These are phyloP conservation scores for Brenthis daphne DNA, from an alignment of 2,888 invertebrate species.

Conservation along the genomic window DNA sequence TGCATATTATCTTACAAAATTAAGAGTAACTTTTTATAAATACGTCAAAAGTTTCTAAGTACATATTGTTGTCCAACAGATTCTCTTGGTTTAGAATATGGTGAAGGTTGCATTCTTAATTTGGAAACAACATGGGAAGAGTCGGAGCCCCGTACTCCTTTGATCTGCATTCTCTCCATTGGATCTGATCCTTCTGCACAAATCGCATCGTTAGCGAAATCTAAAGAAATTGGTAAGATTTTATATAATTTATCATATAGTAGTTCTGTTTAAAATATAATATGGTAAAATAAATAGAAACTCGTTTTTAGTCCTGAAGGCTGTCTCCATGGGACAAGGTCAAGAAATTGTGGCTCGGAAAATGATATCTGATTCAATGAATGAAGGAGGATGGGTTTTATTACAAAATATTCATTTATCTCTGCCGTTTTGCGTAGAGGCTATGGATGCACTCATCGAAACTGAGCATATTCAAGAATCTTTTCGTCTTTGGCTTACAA, in stretches of 20 bases:
- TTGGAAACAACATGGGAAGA: slow-evolving; percentile 95
- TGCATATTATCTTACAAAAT: too few species aligned
- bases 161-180: slow-evolving; percentile 95
- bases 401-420: slow-evolving; percentile 98
- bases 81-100: slow-evolving; percentile 92
- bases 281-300: too few species aligned
- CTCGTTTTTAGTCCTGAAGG: slow-evolving; percentile 83
- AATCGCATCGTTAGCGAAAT: slow-evolving; percentile 92
- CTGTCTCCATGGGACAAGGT: slow-evolving; percentile 99
- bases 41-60: neutral
- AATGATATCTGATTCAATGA: slow-evolving; percentile 91
- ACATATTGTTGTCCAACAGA: slow-evolving; percentile 70
- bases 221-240: slow-evolving; percentile 88
- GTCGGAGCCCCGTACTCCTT: slow-evolving; percentile 92
- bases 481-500: slow-evolving; percentile 96
- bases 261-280: too few species aligned
- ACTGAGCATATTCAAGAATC: slow-evolving; percentile 90
- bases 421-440: slow-evolving; percentile 95
- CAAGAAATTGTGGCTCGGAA: slow-evolving; percentile 93
- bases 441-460: slow-evolving; percentile 93
- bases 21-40: too few species aligned
- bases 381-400: slow-evolving; percentile 94
- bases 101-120: slow-evolving; percentile 95
- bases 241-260: too few species aligned
- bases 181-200: slow-evolving; percentile 99